Percentiles rank a stretch among this genome's conserved stretches.
Conservation (phyloP, 53 echinoderm and acorn worm genomes). For the Holothuria scabra region DNA sequence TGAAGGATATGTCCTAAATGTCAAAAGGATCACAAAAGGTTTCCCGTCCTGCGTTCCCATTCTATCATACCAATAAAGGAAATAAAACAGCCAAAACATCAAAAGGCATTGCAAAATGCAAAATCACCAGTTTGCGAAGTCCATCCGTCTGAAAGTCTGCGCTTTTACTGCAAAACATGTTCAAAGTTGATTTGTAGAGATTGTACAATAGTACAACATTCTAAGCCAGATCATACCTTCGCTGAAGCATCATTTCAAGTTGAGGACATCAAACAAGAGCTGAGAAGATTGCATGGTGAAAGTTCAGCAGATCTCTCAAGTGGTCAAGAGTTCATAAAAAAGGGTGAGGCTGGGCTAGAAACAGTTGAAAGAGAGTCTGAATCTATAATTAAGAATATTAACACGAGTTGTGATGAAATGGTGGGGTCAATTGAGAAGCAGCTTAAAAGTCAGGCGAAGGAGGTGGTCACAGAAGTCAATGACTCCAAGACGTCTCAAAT, state of each 20-base stretch:
- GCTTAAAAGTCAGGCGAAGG: background rate
- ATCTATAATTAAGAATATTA: background rate
- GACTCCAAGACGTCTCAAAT: background rate
- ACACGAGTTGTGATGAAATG: background rate
- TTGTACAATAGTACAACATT: background rate
- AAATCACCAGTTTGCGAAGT: background rate
- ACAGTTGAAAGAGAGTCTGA: no score
- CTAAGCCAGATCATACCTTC: background rate
- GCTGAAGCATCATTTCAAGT: background rate
- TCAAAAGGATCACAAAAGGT: background rate
- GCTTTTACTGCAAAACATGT: constrained; percentile 7
- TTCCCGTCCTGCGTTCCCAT: background rate
- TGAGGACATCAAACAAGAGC: background rate
- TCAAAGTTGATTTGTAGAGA: background rate
- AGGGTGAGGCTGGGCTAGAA: no score
- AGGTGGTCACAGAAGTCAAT: background rate
- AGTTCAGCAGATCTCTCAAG: background rate
- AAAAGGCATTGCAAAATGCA: background rate
- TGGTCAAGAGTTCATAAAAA: no score
- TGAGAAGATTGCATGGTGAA: background rate
- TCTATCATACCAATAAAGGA: background rate
- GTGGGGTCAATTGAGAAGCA: background rate
- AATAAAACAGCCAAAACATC: background rate
- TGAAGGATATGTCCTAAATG: background rate
- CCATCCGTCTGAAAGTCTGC: background rate